Evolutionary conservation across 2,888 invertebrate genomes (phyloP).

Genomic region (Zeuzera pyrina): DNA sequence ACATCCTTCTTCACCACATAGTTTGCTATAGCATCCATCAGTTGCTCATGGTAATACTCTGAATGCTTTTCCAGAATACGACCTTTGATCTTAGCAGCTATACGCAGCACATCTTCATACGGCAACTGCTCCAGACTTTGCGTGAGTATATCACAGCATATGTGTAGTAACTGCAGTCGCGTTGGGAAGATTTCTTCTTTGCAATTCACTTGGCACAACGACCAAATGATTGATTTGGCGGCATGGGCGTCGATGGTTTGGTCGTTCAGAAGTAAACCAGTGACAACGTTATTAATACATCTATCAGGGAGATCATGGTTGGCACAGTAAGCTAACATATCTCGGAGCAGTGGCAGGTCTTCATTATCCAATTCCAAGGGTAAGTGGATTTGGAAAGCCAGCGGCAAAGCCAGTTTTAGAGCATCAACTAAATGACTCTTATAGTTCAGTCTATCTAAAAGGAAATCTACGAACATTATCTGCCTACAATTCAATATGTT

Average conservation of each 20-base stretch:
- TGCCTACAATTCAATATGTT: slow-evolving; percentile 74
- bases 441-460: slow-evolving; percentile 62
- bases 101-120: slow-evolving; percentile 63
- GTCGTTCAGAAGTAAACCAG: slow-evolving; percentile 56
- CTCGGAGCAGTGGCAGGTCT: slow-evolving; percentile 61
- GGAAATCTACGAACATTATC: slow-evolving; percentile 75
- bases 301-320: slow-evolving; percentile 61
- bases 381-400: slow-evolving; percentile 77
- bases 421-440: slow-evolving; percentile 76
- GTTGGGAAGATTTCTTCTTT: slow-evolving; percentile 44
- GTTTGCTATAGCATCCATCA: slow-evolving; percentile 70
- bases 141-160: slow-evolving; percentile 60
- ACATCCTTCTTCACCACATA: slow-evolving; percentile 64
- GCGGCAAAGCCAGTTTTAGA: slow-evolving; percentile 75
- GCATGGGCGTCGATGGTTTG: slow-evolving; percentile 49
- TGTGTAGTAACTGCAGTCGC: slow-evolving; percentile 64
- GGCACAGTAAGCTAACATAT: slow-evolving; percentile 69
- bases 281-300: slow-evolving; percentile 66
- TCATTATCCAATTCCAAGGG: slow-evolving; percentile 70
- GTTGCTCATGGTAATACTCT: slow-evolving; percentile 75
- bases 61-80: slow-evolving; percentile 53
- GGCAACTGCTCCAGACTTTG: slow-evolving; percentile 49
- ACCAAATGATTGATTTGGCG: slow-evolving; percentile 71
- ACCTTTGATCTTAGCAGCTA: slow-evolving; percentile 59
- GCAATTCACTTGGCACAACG: slow-evolving; percentile 63